phyloP scores from a whole-genome alignment of 2,797 vertebrate genomes.

The Hydrolagus colliei region DNA sequence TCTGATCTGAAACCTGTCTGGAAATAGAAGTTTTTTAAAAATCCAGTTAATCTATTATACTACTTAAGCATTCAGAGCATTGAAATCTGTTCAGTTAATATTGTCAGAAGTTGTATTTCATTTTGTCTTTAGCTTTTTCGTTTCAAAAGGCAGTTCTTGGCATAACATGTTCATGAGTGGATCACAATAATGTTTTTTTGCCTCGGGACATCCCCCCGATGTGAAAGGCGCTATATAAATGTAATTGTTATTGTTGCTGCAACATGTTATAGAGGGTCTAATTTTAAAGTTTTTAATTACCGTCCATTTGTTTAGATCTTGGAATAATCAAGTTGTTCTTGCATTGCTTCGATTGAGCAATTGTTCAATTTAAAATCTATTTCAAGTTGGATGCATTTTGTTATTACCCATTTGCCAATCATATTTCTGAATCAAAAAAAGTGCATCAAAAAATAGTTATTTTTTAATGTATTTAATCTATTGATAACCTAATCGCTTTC shows the following conservation, averaged over 20 bases:
- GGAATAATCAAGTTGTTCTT: neutral
- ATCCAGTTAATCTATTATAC: neutral
- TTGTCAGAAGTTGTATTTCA: constrained; percentile 17
- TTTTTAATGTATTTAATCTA: no score
- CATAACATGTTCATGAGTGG: neutral
- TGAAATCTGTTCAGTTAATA: neutral
- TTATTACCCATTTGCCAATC: neutral
- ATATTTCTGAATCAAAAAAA: no score
- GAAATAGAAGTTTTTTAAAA: neutral
- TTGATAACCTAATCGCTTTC: no score
- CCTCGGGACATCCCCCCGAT: no score
- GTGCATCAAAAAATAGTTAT: no score
- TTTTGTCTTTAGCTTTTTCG: neutral
- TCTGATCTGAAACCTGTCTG: neutral
- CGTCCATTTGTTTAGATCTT: neutral
- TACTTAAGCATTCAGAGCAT: neutral
- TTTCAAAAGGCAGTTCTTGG: neutral
- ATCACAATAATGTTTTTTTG: neutral
- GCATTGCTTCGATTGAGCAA: neutral
- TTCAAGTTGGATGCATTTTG: neutral
- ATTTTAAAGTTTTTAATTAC: no score
- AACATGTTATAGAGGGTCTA: no score
- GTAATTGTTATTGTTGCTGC: no score
- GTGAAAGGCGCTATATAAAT: no score
- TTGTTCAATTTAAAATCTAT: neutral